Base-by-base conservation (phyloP, 1,140 invertebrate species). In the Lordiphosa collinella region DNA sequence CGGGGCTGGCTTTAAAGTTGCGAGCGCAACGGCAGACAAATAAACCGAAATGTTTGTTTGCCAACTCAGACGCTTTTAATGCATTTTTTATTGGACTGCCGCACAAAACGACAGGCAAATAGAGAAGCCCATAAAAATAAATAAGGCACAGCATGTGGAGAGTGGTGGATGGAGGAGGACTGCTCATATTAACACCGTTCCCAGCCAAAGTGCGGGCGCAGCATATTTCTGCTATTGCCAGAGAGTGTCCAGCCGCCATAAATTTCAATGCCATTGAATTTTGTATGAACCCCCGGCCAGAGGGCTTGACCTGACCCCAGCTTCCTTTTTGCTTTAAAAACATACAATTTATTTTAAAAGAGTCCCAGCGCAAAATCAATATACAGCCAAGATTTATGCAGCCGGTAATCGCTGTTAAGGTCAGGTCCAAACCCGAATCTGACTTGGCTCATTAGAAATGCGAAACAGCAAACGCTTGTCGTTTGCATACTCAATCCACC, bases 101-200 rank as follows among this genome's bases (percentile, higher is more conserved):
- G 44, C 69, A 80, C 72, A 79, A 73, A 79, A 60, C 62, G 67
- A 84, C 67, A 76, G 82, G 70, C 76, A 82, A 82, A 82, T 82
- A 82, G 72, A 82, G 63, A 82, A 78, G 78, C 62, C 74, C 78
- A 82, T 82, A 82, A 82, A 82, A 82, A 82, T 82, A 82, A 82
- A 82, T 82, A 82, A 82, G 62, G 67, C 55, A 82, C 67, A 58
- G 29, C 40, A 34, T 37, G 16, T 46, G 35, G 9, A 13, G 29
- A 32, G n/a, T 40, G 29, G 16, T 18, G 8, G 6, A 18, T 5
- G n/a, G 9, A 7, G 11, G 25, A 47, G 47, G 29, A 37, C 13
- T 54, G 61, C 38, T 58, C 67, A 76, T 82, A 80, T 80, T 82
- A 80, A 76, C 75, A 80, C 71, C 50, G 55, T 35, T 46, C 16